These are phyloP conservation scores for Phengaris arion DNA, from an alignment of 2,888 invertebrate genomes.

Conservation along the genomic window DNA sequence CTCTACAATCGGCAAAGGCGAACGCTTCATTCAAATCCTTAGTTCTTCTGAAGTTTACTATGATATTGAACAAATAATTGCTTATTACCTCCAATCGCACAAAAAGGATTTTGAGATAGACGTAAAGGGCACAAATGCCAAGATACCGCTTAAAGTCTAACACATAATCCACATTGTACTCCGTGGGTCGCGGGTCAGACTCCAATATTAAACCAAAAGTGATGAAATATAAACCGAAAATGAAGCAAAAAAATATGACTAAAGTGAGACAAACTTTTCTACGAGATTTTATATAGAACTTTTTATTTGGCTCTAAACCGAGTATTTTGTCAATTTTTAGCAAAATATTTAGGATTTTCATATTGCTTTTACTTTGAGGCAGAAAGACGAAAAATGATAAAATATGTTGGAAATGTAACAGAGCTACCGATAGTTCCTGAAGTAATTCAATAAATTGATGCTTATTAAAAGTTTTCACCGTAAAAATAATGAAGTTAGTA, in stretches of 20 bases:
- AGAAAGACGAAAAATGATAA: constrained; percentile 27
- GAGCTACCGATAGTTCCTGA: constrained; percentile 7
- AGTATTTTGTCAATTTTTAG: constrained; percentile 33
- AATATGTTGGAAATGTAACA: constrained; percentile 28
- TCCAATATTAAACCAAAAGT: background rate
- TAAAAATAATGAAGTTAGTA: background rate
- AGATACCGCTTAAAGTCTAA: constrained; percentile 34
- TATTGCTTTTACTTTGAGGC: constrained; percentile 17
- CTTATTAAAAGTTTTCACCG: background rate
- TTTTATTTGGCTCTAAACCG: constrained; percentile 29
- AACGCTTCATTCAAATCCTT: constrained; percentile 1
- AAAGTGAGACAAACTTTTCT: constrained; percentile 2
- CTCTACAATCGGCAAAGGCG: background rate
- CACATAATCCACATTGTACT: background rate
- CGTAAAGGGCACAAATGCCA: constrained; percentile 44
- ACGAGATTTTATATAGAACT: constrained; percentile 28
- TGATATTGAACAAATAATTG: constrained; percentile 48
- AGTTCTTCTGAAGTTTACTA: constrained; percentile 37
- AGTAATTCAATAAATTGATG: constrained; percentile 8
- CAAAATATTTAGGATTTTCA: constrained; percentile 29
- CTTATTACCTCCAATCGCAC: constrained; percentile 51
- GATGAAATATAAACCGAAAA: background rate
- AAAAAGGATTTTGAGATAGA: constrained; percentile 48
- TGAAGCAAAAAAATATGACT: constrained; percentile 9
- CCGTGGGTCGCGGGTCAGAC: background rate